phyloP scores from a whole-genome alignment of 2,797 vertebrate genomes.

The Lepus oiostolus region DNA sequence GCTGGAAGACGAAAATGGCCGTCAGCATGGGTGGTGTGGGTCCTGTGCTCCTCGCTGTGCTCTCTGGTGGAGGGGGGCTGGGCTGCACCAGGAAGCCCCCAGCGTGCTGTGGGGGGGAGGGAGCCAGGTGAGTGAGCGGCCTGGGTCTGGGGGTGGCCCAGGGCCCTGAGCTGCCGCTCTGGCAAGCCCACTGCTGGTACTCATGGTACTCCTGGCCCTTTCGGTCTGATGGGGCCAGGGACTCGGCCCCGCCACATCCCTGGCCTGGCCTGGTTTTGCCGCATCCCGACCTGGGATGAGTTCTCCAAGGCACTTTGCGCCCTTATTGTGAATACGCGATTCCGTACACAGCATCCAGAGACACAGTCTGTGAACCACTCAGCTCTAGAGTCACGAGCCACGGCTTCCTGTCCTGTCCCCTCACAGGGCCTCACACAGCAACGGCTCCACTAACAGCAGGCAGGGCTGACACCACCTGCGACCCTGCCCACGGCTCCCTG shows the following conservation, averaged over 20 bases:
- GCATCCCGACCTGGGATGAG: not conserved
- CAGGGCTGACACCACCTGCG: not conserved
- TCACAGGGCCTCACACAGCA: not conserved
- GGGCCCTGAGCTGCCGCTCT: too few relatives aligned
- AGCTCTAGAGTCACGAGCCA: not conserved
- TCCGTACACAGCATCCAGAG: not conserved
- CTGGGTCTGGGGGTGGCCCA: not conserved
- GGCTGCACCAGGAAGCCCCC: not conserved
- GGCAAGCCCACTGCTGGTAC: not conserved
- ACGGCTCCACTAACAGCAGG: too few relatives aligned
- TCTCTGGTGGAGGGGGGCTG: not conserved
- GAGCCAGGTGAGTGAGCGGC: not conserved
- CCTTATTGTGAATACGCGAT: not conserved
- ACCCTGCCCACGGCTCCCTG: not conserved
- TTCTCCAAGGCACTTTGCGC: not conserved
- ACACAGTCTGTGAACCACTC: not conserved
- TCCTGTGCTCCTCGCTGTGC: not conserved
- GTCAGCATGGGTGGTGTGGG: not conserved
- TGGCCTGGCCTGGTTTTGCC: not conserved
- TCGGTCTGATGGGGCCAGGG: not conserved
- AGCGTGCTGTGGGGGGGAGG: not conserved
- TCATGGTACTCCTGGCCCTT: too few relatives aligned
- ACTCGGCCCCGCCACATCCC: not conserved
- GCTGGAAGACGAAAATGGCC: not conserved
- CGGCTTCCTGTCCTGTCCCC: not conserved